Evolutionary conservation across 1,140 invertebrate genomes (phyloP).

Genomic region (Pseudomyrmex dendroicus): DNA sequence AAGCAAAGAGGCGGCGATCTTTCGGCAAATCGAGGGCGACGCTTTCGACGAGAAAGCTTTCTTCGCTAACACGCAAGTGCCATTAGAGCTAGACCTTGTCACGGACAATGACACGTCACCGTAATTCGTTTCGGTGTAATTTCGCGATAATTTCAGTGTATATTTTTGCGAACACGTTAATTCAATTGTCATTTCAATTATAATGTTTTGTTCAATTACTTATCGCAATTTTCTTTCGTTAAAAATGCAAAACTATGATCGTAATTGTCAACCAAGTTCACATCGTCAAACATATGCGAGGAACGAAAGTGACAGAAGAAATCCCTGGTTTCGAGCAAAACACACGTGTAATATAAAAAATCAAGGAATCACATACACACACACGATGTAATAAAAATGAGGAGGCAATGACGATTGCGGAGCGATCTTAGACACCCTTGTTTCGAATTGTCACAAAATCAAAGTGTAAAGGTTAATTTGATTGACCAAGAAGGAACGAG

Average conservation of each 20-base stretch:
- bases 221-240: no score
- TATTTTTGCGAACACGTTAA: neutral
- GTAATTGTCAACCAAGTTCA: slow-evolving; percentile 12
- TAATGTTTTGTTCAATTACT: neutral
- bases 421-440: neutral
- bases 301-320: slow-evolving; percentile 25
- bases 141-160: neutral
- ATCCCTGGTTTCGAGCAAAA: slow-evolving; percentile 8
- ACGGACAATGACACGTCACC: slow-evolving; percentile 11
- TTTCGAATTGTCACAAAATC: neutral
- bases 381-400: slow-evolving; percentile 2
- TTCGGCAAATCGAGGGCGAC: slow-evolving; percentile 37
- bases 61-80: neutral
- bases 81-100: neutral
- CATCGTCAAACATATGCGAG: slow-evolving; percentile 40
- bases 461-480: slow-evolving; percentile 14
- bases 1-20: slow-evolving; percentile 37
- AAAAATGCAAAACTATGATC: neutral
- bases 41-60: slow-evolving; percentile 26
- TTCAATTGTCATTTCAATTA: neutral
- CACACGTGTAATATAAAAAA: neutral
- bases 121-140: neutral
- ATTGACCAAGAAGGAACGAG: slow-evolving; percentile 17
- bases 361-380: neutral
- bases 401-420: slow-evolving; percentile 28